phyloP scores from a whole-genome alignment of 2,113 vertebrate genomes.

The Atherinomorus stipes region DNA sequence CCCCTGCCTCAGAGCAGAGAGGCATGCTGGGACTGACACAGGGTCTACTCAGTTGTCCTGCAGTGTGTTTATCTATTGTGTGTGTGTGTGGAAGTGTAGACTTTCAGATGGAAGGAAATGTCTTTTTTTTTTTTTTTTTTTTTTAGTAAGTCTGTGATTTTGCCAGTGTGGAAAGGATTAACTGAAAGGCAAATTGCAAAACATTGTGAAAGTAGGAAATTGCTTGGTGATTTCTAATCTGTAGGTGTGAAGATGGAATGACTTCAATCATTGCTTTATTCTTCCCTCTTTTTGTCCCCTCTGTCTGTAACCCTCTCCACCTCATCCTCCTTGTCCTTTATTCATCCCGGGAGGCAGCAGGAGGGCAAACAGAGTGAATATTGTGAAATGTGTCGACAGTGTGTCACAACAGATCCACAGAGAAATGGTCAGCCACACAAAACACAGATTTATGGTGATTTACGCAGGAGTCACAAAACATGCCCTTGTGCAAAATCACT shows the following conservation, averaged over 20 bases:
- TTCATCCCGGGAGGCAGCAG: constrained; percentile 34
- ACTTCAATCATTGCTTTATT: constrained; percentile 61
- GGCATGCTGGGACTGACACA: constrained; percentile 73
- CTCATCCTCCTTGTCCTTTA: constrained; percentile 23
- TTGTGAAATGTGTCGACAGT: constrained; percentile 44
- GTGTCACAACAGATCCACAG: constrained; percentile 55
- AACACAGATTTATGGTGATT: constrained; percentile 40
- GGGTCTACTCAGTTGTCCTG: constrained; percentile 54
- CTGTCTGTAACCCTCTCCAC: constrained; percentile 25
- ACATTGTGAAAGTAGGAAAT: constrained; percentile 59
- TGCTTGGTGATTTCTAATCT: constrained; percentile 59
- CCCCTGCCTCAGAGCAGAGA: constrained; percentile 67
- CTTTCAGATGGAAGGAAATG: constrained; percentile 41
- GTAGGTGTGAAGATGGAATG: constrained; percentile 61
- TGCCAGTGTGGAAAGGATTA: constrained; percentile 38
- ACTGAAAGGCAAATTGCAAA: constrained; percentile 23
- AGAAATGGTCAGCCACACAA: constrained; percentile 21
- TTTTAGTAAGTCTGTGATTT: constrained; percentile 52
- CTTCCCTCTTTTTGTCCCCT: constrained; percentile 16
- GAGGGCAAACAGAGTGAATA: constrained; percentile 21
- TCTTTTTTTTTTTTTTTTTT: constrained; percentile 40
- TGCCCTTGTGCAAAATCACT: constrained; percentile 15
- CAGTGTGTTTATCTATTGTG: constrained; percentile 35
- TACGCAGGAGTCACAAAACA: constrained; percentile 15
- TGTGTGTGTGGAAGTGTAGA: constrained; percentile 25